A percentile compares a stretch with the other conserved stretches of the same genome.
Evolutionary conservation across 2,797 vertebrate species (phyloP).

Genomic region (Chelon labrosus): DNA sequence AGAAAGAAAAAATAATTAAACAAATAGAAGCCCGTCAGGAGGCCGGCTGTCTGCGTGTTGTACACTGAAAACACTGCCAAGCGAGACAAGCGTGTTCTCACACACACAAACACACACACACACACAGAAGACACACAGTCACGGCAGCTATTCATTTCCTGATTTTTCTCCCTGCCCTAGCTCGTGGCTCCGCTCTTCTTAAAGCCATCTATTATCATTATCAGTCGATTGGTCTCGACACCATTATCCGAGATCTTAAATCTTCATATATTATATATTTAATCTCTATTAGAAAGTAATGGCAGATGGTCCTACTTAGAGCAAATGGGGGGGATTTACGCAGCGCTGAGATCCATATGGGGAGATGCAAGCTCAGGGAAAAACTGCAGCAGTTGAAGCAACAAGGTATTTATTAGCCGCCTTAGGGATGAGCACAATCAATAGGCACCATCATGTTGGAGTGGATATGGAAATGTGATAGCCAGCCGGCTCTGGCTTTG

Average conservation of each 20-base stretch:
- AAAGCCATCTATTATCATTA: conserved; percentile 64
- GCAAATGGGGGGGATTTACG: conserved; percentile 53
- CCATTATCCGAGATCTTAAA: conserved; percentile 55
- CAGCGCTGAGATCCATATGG: conserved; percentile 48
- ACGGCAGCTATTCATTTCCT: conserved; percentile 49
- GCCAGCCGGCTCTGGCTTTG: conserved; percentile 45
- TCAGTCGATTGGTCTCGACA: conserved; percentile 37
- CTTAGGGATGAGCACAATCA: conserved; percentile 51
- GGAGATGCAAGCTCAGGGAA: conserved; percentile 48
- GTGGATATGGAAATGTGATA: conserved; percentile 67
- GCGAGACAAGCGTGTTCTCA: not conserved
- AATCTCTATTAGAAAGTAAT: conserved; percentile 68
- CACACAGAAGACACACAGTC: conserved; percentile 24
- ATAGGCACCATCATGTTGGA: conserved; percentile 61
- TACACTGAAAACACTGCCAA: conserved; percentile 26
- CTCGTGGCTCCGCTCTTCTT: conserved; percentile 46
- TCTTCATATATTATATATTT: conserved; percentile 63
- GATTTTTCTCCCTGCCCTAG: conserved; percentile 20
- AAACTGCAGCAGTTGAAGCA: conserved; percentile 48
- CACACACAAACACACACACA: conserved; percentile 20
- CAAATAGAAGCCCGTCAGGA: conserved; percentile 40
- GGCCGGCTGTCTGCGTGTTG: conserved; percentile 36
- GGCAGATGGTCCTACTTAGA: conserved; percentile 48
- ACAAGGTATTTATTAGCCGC: conserved; percentile 68
- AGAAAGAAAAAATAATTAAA: conserved; percentile 13